Evolutionary conservation across 2,888 invertebrate genomes (phyloP).

Genomic region (Abrostola triplasia): DNA sequence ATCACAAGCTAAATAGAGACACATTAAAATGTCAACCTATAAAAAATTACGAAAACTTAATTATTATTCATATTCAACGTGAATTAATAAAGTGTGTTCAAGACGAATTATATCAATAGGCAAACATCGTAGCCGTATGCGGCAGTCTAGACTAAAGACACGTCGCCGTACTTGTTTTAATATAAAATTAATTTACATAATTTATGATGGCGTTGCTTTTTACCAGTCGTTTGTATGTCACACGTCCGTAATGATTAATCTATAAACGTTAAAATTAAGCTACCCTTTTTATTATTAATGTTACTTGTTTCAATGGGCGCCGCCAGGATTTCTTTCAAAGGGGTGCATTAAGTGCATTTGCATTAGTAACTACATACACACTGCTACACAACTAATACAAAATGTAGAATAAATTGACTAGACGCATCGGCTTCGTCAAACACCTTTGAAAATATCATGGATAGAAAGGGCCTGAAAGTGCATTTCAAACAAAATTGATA

Average conservation of each 20-base stretch:
- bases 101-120: conserved; percentile 9
- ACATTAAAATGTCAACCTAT: too few relatives aligned
- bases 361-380: too few relatives aligned
- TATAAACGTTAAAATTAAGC: background rate
- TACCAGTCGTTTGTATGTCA: conserved; percentile 2
- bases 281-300: too few relatives aligned
- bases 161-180: conserved; percentile 29
- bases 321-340: too few relatives aligned
- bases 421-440: too few relatives aligned
- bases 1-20: conserved; percentile 5
- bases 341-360: too few relatives aligned
- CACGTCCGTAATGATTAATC: background rate
- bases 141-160: conserved; percentile 9
- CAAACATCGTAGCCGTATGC: conserved; percentile 21
- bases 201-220: conserved; percentile 9
- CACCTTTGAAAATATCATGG: too few relatives aligned
- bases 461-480: too few relatives aligned
- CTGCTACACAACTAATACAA: too few relatives aligned
- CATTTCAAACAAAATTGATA: too few relatives aligned
- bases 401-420: too few relatives aligned
- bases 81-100: conserved; percentile 6
- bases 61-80: background rate
- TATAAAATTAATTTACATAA: conserved; percentile 29
- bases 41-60: background rate
- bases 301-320: too few relatives aligned